Evolutionary conservation across 64 coral and sea anemone species (phyloP).

Genomic region (Dendronephthya gigantea): DNA sequence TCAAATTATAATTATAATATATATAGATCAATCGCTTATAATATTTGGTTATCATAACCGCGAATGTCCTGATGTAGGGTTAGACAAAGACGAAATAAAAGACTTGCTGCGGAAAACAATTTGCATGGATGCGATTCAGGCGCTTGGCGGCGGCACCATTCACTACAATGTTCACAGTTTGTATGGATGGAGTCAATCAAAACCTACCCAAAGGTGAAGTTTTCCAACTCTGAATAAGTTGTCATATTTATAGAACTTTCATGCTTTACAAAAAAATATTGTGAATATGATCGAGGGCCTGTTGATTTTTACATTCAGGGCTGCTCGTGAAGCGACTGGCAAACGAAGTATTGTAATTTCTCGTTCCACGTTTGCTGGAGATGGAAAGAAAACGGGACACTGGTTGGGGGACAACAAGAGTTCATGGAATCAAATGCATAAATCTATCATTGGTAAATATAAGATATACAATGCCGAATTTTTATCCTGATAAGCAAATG

Average conservation of each 20-base stretch:
- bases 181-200: slow-evolving; percentile 57
- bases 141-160: neutral
- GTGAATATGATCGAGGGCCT: no score
- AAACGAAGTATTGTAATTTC: slow-evolving; percentile 83
- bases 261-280: no score
- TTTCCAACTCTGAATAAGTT: neutral
- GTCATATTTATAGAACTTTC: neutral
- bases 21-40: no score
- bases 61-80: neutral
- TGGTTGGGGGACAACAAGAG: slow-evolving; percentile 82
- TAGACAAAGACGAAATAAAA: neutral
- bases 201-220: slow-evolving; percentile 40
- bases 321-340: slow-evolving; percentile 15
- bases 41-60: neutral
- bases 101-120: neutral
- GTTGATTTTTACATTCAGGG: slow-evolving; percentile 25
- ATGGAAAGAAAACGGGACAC: slow-evolving; percentile 78
- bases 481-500: no score
- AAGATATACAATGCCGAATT: neutral
- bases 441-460: slow-evolving; percentile 63
- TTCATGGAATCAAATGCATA: slow-evolving; percentile 69
- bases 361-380: slow-evolving; percentile 72
- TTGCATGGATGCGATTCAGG: neutral
- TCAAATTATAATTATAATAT: no score
- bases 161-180: slow-evolving; percentile 63